Conservation (phyloP, 2,797 vertebrate genomes). For the Sciurus carolinensis region DNA sequence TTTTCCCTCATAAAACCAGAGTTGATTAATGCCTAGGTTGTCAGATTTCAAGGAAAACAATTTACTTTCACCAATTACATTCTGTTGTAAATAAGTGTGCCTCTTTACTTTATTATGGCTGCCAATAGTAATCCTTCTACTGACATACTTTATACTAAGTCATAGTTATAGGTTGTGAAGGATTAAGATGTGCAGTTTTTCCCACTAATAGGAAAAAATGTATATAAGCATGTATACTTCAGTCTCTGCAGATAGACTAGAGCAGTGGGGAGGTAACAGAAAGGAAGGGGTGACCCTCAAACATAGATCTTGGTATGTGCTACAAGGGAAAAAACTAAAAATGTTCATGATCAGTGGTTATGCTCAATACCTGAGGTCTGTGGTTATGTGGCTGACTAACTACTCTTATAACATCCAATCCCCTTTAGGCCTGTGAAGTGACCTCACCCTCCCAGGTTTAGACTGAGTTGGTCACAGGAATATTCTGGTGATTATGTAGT, state of each 20-base stretch:
- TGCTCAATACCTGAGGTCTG: constrained; percentile 19
- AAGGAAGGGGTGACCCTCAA: background rate
- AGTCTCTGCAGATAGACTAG: constrained; percentile 34
- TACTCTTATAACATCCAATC: background rate
- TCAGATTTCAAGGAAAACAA: constrained; percentile 48
- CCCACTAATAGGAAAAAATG: background rate
- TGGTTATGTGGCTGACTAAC: background rate
- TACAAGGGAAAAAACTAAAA: background rate
- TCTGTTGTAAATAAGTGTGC: constrained; percentile 44
- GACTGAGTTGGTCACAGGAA: background rate
- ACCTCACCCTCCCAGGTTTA: background rate
- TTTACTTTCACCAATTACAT: constrained; percentile 43
- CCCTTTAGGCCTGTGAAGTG: constrained; percentile 21
- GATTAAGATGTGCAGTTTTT: constrained; percentile 29
- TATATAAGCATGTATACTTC: constrained; percentile 10
- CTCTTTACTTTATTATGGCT: constrained; percentile 1
- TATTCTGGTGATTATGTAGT: background rate
- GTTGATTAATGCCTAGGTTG: constrained; percentile 43
- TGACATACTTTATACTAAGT: constrained; percentile 23
- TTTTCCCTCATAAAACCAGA: constrained; percentile 55
- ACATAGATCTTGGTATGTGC: background rate
- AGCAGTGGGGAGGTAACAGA: background rate
- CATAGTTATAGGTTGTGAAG: background rate
- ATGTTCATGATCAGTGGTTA: background rate
- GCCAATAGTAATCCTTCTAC: background rate